Base-by-base conservation (phyloP, 2,797 vertebrate species). In the Synaphobranchus kaupii region DNA sequence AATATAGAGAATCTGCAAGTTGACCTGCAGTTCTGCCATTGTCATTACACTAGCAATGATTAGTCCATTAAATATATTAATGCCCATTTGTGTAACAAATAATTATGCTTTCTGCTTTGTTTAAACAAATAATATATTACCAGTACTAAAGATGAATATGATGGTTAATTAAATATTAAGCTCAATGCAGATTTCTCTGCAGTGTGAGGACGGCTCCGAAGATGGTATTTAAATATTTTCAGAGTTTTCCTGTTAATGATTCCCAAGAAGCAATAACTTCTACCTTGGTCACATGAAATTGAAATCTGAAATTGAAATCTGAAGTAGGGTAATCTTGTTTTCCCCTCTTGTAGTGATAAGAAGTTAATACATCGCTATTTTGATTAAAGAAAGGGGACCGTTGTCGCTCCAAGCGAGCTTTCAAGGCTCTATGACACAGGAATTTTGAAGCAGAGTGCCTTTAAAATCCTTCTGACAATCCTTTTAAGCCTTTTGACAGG, bases 401-500 rank as follows among this genome's bases (percentile, higher is more conserved):
- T 44, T 78, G 34, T 78, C 5, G 39, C 73, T 78, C 73, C 17
- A 20, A 44, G 34, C 34, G 25, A 44, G 34, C 17, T 44, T 13
- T 76, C 4, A 44, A 44, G 73, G 34, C 34, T 39, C 73, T 44
- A 6, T 73, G 71, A 73, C 34, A 5, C 12, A 52, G 63, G 34
- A 22, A 4, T n/a, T 76, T 25, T 22, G 34, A 60, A 48, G 88
- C 80, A 91, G 93, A 92, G 93, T 89, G 93, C 92, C 91, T 94
- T 94, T 86, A 82, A 83, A 66, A 83, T n/a, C 85, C 73, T 60
- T 93, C 76, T 93, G 92, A 91, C 90, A 84, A 31, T 92, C 92
- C 87, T 92, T 86, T 82, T 73, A 88, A 93, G 93, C 94, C 93
- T 90, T 92, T 92, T 95, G 95, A 95, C 93, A 81, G 90, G 90